Base-by-base conservation (phyloP, 2,888 invertebrate genomes). In the Eupelmus urozonus region DNA sequence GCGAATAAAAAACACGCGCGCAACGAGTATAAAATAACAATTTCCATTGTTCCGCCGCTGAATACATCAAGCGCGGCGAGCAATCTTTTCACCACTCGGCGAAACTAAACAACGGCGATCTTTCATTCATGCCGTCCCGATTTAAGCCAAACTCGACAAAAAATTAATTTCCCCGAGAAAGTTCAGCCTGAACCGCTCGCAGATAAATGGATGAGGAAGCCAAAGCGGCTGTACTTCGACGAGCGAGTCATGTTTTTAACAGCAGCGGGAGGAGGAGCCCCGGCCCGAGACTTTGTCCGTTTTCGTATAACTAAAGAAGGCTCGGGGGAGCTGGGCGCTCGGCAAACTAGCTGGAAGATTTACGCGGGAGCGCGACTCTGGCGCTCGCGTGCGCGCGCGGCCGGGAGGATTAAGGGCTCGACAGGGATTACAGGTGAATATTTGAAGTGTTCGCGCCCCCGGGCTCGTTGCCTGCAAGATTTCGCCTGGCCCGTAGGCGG, bases 351-450 rank as follows among this genome's bases (percentile, higher is more conserved):
- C 70, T 80, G 65, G 74, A 80, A 74, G 70, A 77, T 77, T 77
- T 70, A 80, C 67, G 69, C 57, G 70, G 20, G 63, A 76, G 69
- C 42, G 74, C 70, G 72, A 72, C 67, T 34, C 34, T 70, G 66
- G n/a, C n/a, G n/a, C n/a, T n/a, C n/a, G n/a, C n/a, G n/a, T n/a
- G n/a, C n/a, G n/a, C n/a, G n/a, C n/a, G n/a, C n/a, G 27, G 73
- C 69, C 55, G 2, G n/a, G 34, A 71, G 77, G 74, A 77, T 80
- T 80, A 80, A 77, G 74, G 66, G 77, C 77, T 77, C 80, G 74
- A 77, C 74, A 62, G 80, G 65, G 74, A 77, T 80, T 80, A 77
- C 76, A 74, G 70, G 70, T 80, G 74, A 77, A 77, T 80, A 80
- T 80, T 80, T 80, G 70, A 74, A 74, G 59, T 51, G 23, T 40